Evolutionary conservation across 2,888 invertebrate genomes (phyloP), one percentile per base, ranked within the genome.

Genomic region (Marasmarcha lunaedactyla): DNA sequence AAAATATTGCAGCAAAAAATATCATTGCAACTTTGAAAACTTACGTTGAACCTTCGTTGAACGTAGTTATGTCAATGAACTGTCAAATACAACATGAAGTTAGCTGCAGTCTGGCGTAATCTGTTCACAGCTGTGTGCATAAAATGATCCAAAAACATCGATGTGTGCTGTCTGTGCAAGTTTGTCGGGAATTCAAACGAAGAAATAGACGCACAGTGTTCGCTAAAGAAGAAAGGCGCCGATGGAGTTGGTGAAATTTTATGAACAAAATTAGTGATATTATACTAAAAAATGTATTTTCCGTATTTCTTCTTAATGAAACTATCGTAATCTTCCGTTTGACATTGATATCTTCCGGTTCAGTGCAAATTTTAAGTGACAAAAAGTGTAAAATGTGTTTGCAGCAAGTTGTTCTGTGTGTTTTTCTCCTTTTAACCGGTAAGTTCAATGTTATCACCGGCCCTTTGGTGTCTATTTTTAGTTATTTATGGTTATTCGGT

Each of bases 21-120:
- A n/a, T n/a, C n/a, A n/a, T n/a, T n/a, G n/a, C n/a, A n/a, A n/a
- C n/a, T n/a, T n/a, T n/a, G n/a, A n/a, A n/a, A n/a, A n/a, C n/a
- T n/a, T n/a, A n/a, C n/a, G n/a, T n/a, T n/a, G n/a, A n/a, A n/a
- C n/a, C n/a, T n/a, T n/a, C n/a, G n/a, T n/a, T n/a, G n/a, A n/a
- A n/a, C n/a, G n/a, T n/a, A n/a, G n/a, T n/a, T n/a, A n/a, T n/a
- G n/a, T n/a, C n/a, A n/a, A n/a, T n/a, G n/a, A n/a, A n/a, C n/a
- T n/a, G n/a, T n/a, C n/a, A n/a, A n/a, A n/a, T 68, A 64, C 57
- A 54, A 47, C 54, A 53, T 71, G 81, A 79, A 77, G 73, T 67
- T 77, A 71, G 72, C 59, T 39, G 54, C 64, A 62, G 78, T 74
- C 78, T 76, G 68, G 66, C 49, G 40, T 43, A 36, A 44, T 40